These are phyloP conservation scores for Thysanoteuthis rhombus DNA, from an alignment of 2,888 invertebrate genomes.

Conservation along the genomic window DNA sequence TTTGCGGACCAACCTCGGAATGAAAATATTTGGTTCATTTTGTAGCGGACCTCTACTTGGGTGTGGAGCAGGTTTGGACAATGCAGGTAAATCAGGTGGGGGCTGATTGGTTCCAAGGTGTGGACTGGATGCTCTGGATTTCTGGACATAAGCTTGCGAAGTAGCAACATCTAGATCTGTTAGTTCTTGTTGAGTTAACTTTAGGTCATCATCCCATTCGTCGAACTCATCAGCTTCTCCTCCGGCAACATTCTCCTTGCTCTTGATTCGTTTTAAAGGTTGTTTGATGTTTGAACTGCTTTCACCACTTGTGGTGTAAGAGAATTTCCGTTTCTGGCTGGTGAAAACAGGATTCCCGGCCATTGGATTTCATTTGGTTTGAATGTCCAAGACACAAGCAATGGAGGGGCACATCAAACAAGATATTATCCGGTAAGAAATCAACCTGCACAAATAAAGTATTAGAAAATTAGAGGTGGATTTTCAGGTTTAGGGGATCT, in stretches of 20 bases:
- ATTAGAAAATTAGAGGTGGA: neutral
- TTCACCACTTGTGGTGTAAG: constrained; percentile 20
- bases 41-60: neutral
- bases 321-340: constrained; percentile 26
- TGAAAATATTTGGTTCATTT: neutral
- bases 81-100: neutral
- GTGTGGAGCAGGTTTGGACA: neutral
- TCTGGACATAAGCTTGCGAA: constrained; percentile 38
- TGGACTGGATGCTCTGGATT: neutral
- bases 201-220: constrained; percentile 49
- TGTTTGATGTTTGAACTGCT: constrained; percentile 35
- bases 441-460: neutral
- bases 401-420: neutral
- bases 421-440: neutral
- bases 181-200: constrained; percentile 47
- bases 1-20: neutral
- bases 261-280: constrained; percentile 46
- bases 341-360: constrained; percentile 36
- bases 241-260: constrained; percentile 37
- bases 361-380: constrained; percentile 31
- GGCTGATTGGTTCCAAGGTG: neutral
- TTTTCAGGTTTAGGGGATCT: neutral
- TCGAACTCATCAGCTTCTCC: constrained; percentile 36
- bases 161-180: constrained; percentile 41
- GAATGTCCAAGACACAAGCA: neutral